Evolutionary conservation across 2,797 vertebrate species (phyloP).

Genomic region (Morelia viridis): DNA sequence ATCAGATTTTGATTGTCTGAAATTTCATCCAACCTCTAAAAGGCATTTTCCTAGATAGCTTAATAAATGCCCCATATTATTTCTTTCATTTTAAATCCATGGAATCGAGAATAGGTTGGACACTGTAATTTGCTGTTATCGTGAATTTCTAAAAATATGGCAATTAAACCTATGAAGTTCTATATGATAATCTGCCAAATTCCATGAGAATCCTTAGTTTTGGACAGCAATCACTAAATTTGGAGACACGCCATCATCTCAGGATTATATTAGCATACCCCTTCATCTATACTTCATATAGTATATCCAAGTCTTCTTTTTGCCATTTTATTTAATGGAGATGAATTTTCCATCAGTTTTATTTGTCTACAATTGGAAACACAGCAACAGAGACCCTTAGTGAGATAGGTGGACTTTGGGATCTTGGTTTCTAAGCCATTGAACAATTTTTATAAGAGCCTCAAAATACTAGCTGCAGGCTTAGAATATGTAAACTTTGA

Average conservation of each 20-base stretch:
- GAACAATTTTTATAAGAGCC: slow-evolving; percentile 39
- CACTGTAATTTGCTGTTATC: background rate
- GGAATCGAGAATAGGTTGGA: too few species aligned
- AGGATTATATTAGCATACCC: background rate
- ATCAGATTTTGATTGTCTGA: background rate
- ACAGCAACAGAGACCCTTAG: slow-evolving; percentile 36
- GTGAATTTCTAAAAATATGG: background rate
- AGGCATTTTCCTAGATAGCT: background rate
- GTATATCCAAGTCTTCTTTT: background rate
- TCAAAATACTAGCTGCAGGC: slow-evolving; percentile 19
- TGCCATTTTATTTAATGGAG: background rate
- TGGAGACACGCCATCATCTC: background rate
- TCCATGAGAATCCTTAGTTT: background rate
- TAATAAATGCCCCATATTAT: background rate
- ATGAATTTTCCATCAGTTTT: background rate
- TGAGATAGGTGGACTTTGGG: slow-evolving; percentile 36
- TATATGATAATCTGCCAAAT: background rate
- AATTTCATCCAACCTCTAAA: background rate
- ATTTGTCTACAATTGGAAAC: background rate
- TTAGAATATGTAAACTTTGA: slow-evolving; percentile 49
- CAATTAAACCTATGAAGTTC: background rate
- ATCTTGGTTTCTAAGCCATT: slow-evolving; percentile 53
- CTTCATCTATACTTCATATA: background rate
- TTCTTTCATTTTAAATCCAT: background rate
- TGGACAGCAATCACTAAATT: background rate